phyloP scores from a whole-genome alignment of 2,888 invertebrate species.

The Hydrotaea cyrtoneurina region DNA sequence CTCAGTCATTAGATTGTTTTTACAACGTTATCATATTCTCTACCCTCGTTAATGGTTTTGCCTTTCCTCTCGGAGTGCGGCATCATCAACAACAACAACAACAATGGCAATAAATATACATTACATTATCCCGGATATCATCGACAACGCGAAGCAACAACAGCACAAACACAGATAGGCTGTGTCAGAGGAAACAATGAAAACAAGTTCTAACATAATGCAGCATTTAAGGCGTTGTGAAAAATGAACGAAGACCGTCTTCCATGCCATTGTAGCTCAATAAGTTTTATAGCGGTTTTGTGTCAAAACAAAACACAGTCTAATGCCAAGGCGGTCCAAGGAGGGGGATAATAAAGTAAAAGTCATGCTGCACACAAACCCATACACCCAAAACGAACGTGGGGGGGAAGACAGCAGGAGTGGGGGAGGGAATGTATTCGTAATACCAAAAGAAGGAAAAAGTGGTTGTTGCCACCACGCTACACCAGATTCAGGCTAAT shows the following conservation, averaged over 20 bases:
- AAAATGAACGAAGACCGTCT: conserved; percentile 23
- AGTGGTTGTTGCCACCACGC: conserved; percentile 55
- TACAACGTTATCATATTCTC: conserved; percentile 42
- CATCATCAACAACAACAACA: neutral
- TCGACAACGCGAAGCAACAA: conserved; percentile 31
- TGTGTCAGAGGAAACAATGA: conserved; percentile 17
- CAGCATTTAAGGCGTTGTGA: conserved; percentile 53
- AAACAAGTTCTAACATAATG: conserved; percentile 34
- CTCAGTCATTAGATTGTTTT: neutral
- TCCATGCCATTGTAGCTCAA: conserved; percentile 74
- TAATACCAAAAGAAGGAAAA: conserved; percentile 29
- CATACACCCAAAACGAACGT: conserved; percentile 27
- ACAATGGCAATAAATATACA: conserved; percentile 69
- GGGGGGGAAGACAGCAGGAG: neutral
- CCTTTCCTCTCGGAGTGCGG: neutral
- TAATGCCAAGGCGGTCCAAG: neutral
- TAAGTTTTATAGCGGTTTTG: conserved; percentile 79
- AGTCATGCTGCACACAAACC: conserved; percentile 21
- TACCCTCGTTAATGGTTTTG: conserved; percentile 33
- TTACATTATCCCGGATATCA: conserved; percentile 60
- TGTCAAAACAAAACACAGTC: conserved; percentile 80
- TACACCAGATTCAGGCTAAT: conserved; percentile 39
- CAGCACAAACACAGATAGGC: conserved; percentile 20
- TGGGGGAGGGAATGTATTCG: neutral
- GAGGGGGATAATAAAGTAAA: conserved; percentile 59